A percentile compares a stretch with the other conserved stretches of the same genome.
These are phyloP conservation scores for Cyphomyrus plagiostoma DNA, from an alignment of 2,113 vertebrate genomes.

Conservation along the genomic window DNA sequence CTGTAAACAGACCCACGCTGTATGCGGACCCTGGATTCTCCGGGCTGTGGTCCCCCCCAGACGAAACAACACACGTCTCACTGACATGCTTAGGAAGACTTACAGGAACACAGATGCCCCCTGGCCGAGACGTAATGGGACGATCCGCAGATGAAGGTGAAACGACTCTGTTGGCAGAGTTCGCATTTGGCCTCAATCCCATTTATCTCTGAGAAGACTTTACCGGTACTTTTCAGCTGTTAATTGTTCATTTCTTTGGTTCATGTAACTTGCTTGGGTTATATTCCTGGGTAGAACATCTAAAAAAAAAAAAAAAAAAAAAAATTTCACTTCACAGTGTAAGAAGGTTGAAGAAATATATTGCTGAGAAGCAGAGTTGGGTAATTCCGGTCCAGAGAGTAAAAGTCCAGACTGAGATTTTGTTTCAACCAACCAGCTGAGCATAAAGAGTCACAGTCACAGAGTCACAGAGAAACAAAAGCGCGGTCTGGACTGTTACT, in stretches of 20 bases:
- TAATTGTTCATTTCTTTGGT: neutral
- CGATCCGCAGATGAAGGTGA: neutral
- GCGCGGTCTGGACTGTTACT: no score
- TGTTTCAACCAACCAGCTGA: no score
- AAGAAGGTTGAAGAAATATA: neutral
- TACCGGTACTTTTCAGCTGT: neutral
- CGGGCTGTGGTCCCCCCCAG: no score
- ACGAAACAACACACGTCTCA: neutral
- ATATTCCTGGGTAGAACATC: neutral
- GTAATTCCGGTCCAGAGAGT: no score
- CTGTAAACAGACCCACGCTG: conserved; percentile 53
- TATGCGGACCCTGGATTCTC: neutral
- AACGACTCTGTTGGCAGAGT: neutral
- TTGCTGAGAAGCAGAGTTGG: neutral
- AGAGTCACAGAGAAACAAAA: no score
- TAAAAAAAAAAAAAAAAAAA: neutral
- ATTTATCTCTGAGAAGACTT: neutral
- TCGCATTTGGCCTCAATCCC: neutral
- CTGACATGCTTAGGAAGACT: neutral
- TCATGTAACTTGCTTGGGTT: neutral
- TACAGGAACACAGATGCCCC: neutral
- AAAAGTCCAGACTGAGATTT: no score
- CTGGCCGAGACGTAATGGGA: neutral
- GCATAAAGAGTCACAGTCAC: no score
- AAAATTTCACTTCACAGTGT: neutral